phyloP scores from a whole-genome alignment of 2,797 vertebrate species.

The Lacerta bilineata region DNA sequence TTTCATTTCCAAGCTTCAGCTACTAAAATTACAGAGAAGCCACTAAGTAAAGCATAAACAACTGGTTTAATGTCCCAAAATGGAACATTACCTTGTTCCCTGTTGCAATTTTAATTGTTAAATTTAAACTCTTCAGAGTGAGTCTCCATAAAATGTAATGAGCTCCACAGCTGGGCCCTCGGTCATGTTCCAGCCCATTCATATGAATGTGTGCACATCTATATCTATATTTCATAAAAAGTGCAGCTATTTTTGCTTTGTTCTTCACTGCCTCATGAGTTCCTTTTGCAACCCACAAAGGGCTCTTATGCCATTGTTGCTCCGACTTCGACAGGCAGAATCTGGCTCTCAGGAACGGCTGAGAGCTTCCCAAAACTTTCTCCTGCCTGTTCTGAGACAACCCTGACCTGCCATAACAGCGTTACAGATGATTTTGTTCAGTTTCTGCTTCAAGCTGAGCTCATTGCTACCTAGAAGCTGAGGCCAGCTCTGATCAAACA shows the following conservation, averaged over 20 bases:
- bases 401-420: constrained; percentile 22
- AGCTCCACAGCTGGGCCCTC: constrained; percentile 56
- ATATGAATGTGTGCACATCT: background rate
- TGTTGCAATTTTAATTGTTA: constrained; percentile 65
- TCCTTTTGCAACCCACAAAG: constrained; percentile 39
- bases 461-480: background rate
- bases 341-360: constrained; percentile 30
- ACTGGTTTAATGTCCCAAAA: constrained; percentile 62
- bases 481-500: background rate
- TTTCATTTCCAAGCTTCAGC: constrained; percentile 42
- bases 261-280: background rate
- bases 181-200: constrained; percentile 51
- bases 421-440: constrained; percentile 25
- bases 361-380: constrained; percentile 35
- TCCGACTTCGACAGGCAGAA: constrained; percentile 17
- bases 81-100: constrained; percentile 62
- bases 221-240: constrained; percentile 42
- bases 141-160: constrained; percentile 59
- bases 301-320: constrained; percentile 19
- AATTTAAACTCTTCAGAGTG: constrained; percentile 62
- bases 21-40: constrained; percentile 55
- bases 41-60: constrained; percentile 61
- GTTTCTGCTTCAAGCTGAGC: background rate
- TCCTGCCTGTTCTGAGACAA: background rate
- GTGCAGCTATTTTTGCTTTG: constrained; percentile 54